A percentile compares a stretch with the other conserved stretches of the same genome.
phyloP scores from a whole-genome alignment of 2,888 invertebrate genomes.

The Acrocyrtus sp. region DNA sequence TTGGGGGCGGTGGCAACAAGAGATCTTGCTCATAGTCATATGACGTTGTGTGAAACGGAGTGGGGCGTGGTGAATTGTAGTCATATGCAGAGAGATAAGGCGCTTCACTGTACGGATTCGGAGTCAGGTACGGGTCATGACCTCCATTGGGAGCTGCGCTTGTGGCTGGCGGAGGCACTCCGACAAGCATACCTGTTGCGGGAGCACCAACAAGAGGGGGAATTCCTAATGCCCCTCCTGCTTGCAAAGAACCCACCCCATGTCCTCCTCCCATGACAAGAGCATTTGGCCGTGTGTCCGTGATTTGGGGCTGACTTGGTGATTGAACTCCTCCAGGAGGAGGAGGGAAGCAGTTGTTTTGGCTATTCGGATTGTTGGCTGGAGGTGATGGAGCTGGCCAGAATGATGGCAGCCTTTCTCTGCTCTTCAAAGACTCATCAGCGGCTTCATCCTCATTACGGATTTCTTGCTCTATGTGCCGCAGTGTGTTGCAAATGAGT shows the following conservation, averaged over 20 bases:
- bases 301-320: slow-evolving; percentile 54
- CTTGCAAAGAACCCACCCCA: slow-evolving; percentile 1
- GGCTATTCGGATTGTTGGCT: slow-evolving; percentile 16
- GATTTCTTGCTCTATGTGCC: slow-evolving; percentile 68
- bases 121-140: slow-evolving; percentile 63
- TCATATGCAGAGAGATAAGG: slow-evolving; percentile 56
- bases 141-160: slow-evolving; percentile 21
- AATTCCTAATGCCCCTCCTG: neutral
- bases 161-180: slow-evolving; percentile 4
- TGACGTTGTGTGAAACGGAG: slow-evolving; percentile 62
- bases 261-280: neutral
- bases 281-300: slow-evolving; percentile 53
- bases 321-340: slow-evolving; percentile 1
- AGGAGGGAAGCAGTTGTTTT: slow-evolving; percentile 36
- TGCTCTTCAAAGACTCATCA: slow-evolving; percentile 51
- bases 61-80: slow-evolving; percentile 59
- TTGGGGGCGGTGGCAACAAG: slow-evolving; percentile 32
- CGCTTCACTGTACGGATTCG: slow-evolving; percentile 54
- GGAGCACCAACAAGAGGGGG: slow-evolving; percentile 11
- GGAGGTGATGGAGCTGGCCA: slow-evolving; percentile 48
- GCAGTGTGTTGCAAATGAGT: slow-evolving; percentile 69
- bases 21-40: slow-evolving; percentile 62
- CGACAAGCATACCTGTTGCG: neutral
- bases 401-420: slow-evolving; percentile 60
- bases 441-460: slow-evolving; percentile 66